Evolutionary conservation across 1,140 invertebrate species (phyloP).

Genomic region (silkworm (Bombyx mori)): ASM3026992v2 NC_085131.1:6034001-6034500

Average conservation of each 20-base stretch:
- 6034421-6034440: slow-evolving; percentile 73
- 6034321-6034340: slow-evolving; percentile 28
- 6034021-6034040: slow-evolving; percentile 17
- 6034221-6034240: too few relatives aligned
- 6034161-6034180: too few relatives aligned
- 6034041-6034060: slow-evolving; percentile 76
- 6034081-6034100: too few relatives aligned
- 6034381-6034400: slow-evolving; percentile 46
- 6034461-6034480: slow-evolving; percentile 41
- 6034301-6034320: background rate
- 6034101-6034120: too few relatives aligned
- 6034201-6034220: too few relatives aligned
- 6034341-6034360: slow-evolving; percentile 25
- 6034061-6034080: slow-evolving; percentile 11
- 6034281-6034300: background rate
- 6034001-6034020: slow-evolving; percentile 23
- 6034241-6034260: too few relatives aligned
- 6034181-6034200: too few relatives aligned
- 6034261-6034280: too few relatives aligned
- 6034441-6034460: slow-evolving; percentile 77
- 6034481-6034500: slow-evolving; percentile 14
- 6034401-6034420: slow-evolving; percentile 25
- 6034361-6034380: slow-evolving; percentile 31
- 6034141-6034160: too few relatives aligned
- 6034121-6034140: too few relatives aligned